Conservation (phyloP, 2,113 vertebrate genomes). For the Triplophysa siluroides region DNA sequence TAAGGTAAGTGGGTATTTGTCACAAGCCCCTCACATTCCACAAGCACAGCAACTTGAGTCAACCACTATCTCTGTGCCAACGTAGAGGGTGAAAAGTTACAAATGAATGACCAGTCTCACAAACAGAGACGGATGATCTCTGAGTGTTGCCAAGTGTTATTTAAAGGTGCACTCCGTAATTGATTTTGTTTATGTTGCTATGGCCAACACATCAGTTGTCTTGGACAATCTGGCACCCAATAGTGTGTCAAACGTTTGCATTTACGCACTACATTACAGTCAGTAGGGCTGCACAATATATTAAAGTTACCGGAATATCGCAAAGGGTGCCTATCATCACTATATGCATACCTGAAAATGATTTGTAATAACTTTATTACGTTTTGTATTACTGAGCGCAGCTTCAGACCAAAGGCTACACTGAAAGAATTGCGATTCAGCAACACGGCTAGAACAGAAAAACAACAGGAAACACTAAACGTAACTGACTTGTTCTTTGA, state of each 20-base stretch:
- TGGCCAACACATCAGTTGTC: too few relatives aligned
- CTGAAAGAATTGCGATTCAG: neutral
- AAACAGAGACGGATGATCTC: slow-evolving; percentile 40
- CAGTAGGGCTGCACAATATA: too few relatives aligned
- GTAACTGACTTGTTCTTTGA: neutral
- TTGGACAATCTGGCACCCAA: too few relatives aligned
- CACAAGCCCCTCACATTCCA: slow-evolving; percentile 56
- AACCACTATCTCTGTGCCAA: slow-evolving; percentile 38
- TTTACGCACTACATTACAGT: neutral
- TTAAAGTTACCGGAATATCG: too few relatives aligned
- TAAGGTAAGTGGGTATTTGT: slow-evolving; percentile 59
- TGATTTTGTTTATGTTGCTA: too few relatives aligned
- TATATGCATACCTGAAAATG: too few relatives aligned
- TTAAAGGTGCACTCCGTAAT: slow-evolving; percentile 12
- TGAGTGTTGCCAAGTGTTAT: slow-evolving; percentile 32
- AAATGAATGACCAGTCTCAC: slow-evolving; percentile 39
- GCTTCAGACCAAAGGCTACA: too few relatives aligned
- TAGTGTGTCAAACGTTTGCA: too few relatives aligned
- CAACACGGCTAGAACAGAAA: neutral
- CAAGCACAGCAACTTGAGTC: slow-evolving; percentile 44
- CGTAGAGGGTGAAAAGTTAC: slow-evolving; percentile 26
- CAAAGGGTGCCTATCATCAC: too few relatives aligned
- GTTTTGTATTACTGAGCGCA: too few relatives aligned
- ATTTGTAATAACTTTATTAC: too few relatives aligned
- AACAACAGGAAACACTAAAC: neutral